Evolutionary conservation across 2,113 vertebrate species (phyloP).

Genomic region (Phaetusa simplex): DNA sequence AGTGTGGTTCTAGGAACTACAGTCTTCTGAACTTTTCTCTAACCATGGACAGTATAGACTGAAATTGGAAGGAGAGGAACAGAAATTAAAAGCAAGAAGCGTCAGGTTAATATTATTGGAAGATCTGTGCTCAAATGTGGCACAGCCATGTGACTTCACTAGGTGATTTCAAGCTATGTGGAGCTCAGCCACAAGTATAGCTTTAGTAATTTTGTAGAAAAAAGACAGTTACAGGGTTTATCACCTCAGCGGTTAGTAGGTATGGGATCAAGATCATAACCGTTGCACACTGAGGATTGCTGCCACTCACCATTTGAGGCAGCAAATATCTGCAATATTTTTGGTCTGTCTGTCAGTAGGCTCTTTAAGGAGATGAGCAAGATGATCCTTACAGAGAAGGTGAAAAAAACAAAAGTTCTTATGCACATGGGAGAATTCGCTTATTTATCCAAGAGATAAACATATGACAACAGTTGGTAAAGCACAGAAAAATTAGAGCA

Average conservation of each 20-base stretch:
- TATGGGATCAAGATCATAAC: background rate
- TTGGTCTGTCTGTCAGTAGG: background rate
- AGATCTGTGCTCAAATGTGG: background rate
- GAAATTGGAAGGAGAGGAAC: background rate
- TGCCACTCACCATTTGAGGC: background rate
- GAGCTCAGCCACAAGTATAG: background rate
- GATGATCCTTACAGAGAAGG: background rate
- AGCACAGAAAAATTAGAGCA: background rate
- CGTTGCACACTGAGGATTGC: background rate
- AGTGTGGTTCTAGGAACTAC: background rate
- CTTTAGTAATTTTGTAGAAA: background rate
- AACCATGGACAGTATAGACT: background rate
- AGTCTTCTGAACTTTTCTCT: background rate
- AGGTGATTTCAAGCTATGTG: background rate
- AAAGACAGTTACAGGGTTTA: background rate
- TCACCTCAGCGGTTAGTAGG: background rate
- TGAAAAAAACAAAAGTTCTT: rapidly evolving
- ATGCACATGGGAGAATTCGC: background rate
- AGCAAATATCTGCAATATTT: background rate
- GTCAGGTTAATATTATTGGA: background rate
- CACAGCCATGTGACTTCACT: background rate
- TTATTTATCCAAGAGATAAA: background rate
- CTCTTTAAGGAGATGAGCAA: background rate
- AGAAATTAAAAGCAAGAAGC: background rate
- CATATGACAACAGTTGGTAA: background rate